phyloP scores from a whole-genome alignment of 2,888 invertebrate genomes.

The Phorcus lineatus region DNA sequence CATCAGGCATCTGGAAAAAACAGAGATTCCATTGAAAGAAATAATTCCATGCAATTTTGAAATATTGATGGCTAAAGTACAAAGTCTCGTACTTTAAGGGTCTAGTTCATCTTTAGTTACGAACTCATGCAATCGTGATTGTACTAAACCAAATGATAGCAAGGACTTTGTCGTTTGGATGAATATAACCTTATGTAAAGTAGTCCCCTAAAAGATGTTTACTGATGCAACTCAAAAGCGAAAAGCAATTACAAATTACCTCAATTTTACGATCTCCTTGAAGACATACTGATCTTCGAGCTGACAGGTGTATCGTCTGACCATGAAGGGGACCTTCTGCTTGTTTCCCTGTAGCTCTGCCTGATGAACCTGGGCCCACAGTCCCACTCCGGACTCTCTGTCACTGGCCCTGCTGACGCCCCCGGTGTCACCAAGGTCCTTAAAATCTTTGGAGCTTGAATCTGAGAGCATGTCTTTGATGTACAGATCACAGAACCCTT shows the following conservation, averaged over 20 bases:
- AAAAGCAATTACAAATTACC: constrained; percentile 40
- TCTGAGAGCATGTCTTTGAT: constrained; percentile 41
- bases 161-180: no score
- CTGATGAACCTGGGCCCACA: constrained; percentile 52
- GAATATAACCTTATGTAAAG: no score
- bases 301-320: constrained; percentile 52
- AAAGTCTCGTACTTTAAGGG: no score
- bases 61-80: no score
- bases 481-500: constrained; percentile 40
- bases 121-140: no score
- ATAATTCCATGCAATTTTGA: no score
- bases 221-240: no score
- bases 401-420: constrained; percentile 28
- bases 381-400: constrained; percentile 39
- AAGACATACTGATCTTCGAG: constrained; percentile 47
- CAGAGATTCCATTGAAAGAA: no score
- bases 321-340: constrained; percentile 40
- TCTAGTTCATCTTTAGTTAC: no score
- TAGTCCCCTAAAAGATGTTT: no score
- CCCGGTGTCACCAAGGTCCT: constrained; percentile 24
- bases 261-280: constrained; percentile 59
- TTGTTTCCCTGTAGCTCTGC: constrained; percentile 42
- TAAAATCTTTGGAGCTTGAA: constrained; percentile 22
- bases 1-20: constrained; percentile 49
- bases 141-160: no score